A percentile compares a stretch with the other conserved stretches of the same genome.
Conservation (phyloP, 2,797 vertebrate genomes). For the Mormyrus proboscirostris region DNA sequence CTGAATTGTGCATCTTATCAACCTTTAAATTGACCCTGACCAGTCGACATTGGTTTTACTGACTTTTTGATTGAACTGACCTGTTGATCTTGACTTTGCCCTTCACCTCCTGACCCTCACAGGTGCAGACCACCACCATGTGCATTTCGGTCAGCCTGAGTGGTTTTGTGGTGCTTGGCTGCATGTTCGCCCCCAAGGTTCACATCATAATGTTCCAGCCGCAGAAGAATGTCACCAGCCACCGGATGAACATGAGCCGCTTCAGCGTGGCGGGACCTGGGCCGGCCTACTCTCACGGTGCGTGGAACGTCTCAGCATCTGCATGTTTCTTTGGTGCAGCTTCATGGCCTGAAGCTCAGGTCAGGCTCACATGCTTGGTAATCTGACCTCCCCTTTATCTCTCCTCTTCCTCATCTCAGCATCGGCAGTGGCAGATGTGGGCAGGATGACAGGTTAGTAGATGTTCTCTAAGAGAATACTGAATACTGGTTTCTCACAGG, state of each 20-base stretch:
- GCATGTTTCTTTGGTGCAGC: neutral
- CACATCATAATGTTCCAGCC: conserved; percentile 98
- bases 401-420: neutral
- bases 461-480: neutral
- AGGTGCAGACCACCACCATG: conserved; percentile 99
- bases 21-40: neutral
- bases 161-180: conserved; percentile 94
- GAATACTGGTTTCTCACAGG: neutral
- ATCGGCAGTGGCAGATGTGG: conserved; percentile 5
- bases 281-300: conserved; percentile 88
- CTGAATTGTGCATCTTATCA: neutral
- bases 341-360: neutral
- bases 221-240: conserved; percentile 96
- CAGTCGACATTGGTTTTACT: neutral
- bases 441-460: conserved; percentile 8
- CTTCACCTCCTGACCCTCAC: neutral
- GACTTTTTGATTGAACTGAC: neutral
- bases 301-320: conserved; percentile 35
- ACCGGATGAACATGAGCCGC: conserved; percentile 89
- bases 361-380: neutral
- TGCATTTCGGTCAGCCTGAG: conserved; percentile 98
- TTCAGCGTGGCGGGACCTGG: conserved; percentile 93
- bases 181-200: conserved; percentile 95
- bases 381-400: neutral
- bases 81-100: neutral